These are phyloP conservation scores for Patiria pectinifera DNA, from an alignment of 53 echinoderm and acorn worm genomes.

Conservation along the genomic window DNA sequence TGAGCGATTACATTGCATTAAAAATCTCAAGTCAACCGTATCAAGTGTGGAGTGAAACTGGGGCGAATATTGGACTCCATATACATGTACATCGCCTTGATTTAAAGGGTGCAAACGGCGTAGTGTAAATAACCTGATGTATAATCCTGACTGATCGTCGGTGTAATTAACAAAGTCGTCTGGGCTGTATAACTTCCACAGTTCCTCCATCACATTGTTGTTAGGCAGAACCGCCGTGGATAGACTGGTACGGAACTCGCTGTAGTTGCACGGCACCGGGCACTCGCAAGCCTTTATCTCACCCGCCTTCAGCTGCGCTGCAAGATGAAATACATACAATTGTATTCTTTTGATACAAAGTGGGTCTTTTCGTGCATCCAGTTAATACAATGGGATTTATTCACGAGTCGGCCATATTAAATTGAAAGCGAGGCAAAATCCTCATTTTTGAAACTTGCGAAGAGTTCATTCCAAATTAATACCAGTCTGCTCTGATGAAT, in stretches of 20 bases:
- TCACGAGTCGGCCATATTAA: too few relatives aligned
- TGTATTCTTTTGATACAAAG: not conserved
- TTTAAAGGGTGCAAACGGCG: too few relatives aligned
- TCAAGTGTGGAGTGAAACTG: too few relatives aligned
- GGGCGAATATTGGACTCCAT: too few relatives aligned
- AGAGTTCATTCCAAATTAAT: too few relatives aligned
- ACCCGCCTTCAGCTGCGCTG: conserved; percentile 40
- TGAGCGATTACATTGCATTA: too few relatives aligned
- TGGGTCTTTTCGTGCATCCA: not conserved
- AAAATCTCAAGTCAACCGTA: too few relatives aligned
- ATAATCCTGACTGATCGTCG: not conserved
- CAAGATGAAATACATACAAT: not conserved
- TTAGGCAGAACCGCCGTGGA: conserved; percentile 50
- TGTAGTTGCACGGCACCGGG: conserved; percentile 60
- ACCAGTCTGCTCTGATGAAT: too few relatives aligned
- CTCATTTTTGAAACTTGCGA: too few relatives aligned
- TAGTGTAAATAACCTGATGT: conserved; percentile 1
- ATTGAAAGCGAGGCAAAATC: too few relatives aligned
- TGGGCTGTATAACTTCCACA: not conserved
- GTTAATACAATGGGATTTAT: too few relatives aligned
- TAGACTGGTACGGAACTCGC: conserved; percentile 37
- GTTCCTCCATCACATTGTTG: not conserved
- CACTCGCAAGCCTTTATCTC: conserved; percentile 14
- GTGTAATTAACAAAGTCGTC: not conserved
- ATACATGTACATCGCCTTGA: too few relatives aligned